Evolutionary conservation across 2,113 vertebrate species (phyloP).

Genomic region (Lamprotornis superbus): DNA sequence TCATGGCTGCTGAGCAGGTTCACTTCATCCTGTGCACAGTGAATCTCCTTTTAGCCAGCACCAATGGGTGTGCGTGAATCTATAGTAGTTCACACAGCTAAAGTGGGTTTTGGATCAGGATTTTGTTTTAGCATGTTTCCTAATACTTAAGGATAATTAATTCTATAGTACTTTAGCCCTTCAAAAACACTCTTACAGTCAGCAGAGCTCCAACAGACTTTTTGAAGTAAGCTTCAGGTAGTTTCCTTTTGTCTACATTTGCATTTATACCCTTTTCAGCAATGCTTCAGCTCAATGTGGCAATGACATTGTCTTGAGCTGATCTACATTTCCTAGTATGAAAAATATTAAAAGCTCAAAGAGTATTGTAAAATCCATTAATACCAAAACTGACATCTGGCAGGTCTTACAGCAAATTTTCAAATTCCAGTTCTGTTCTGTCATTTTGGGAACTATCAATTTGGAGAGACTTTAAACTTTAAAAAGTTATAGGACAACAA

Average conservation of each 20-base stretch:
- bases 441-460: background rate
- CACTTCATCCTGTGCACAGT: background rate
- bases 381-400: background rate
- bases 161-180: background rate
- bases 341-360: background rate
- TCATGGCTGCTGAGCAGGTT: background rate
- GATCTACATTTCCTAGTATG: background rate
- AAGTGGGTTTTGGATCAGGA: background rate
- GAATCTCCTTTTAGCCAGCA: background rate
- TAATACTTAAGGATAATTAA: background rate
- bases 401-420: background rate
- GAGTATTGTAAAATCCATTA: background rate
- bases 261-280: background rate
- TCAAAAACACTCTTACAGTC: background rate
- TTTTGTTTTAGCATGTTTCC: background rate
- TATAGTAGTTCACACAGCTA: background rate
- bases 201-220: background rate
- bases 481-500: background rate
- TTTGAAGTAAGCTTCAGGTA: background rate
- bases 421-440: background rate
- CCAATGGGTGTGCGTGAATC: too few relatives aligned
- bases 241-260: background rate
- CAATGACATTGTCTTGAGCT: background rate
- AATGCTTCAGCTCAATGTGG: background rate
- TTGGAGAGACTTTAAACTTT: background rate